These are phyloP conservation scores for Poeciliopsis gracilis DNA, from an alignment of 2,797 vertebrate genomes.

Conservation along the genomic window DNA sequence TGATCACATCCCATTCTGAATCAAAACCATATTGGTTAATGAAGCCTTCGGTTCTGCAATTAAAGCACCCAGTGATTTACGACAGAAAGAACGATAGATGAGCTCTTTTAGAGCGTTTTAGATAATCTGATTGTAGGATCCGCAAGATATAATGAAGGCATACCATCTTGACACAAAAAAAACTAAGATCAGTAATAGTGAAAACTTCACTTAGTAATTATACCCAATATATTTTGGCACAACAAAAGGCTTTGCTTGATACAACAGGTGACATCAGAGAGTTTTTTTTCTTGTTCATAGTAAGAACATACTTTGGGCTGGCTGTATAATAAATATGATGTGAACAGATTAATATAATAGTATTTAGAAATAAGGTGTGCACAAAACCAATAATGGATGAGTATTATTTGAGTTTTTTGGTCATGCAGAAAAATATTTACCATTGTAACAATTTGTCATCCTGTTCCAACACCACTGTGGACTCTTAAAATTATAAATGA, in stretches of 20 bases:
- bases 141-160: neutral
- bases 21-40: neutral
- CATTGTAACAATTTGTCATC: neutral
- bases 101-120: neutral
- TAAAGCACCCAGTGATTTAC: neutral
- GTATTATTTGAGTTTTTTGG: neutral
- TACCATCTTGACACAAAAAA: neutral
- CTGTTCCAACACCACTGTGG: neutral
- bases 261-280: neutral
- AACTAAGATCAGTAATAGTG: neutral
- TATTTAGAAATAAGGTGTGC: neutral
- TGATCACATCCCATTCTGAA: neutral
- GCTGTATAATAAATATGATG: neutral
- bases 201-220: neutral
- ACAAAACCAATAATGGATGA: neutral
- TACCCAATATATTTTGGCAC: neutral
- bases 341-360: neutral
- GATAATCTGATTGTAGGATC: neutral
- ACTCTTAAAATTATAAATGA: neutral
- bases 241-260: neutral
- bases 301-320: neutral
- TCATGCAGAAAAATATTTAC: neutral
- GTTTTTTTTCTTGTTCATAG: neutral
- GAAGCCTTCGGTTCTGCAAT: neutral
- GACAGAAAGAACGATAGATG: neutral